phyloP scores from a whole-genome alignment of 2,888 invertebrate genomes.

The Diarsia mendica region DNA sequence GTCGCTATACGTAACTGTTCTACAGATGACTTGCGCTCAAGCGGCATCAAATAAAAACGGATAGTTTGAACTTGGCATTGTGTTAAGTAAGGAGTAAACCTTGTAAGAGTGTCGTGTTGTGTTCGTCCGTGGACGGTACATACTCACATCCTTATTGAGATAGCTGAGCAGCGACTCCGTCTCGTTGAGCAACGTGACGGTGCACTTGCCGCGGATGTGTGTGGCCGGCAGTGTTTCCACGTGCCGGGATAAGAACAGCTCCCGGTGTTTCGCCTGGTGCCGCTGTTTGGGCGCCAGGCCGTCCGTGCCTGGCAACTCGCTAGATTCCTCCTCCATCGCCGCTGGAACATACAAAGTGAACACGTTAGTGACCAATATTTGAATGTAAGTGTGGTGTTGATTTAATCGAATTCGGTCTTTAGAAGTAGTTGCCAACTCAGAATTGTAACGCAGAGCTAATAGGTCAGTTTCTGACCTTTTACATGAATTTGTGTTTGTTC shows the following conservation, averaged over 20 bases:
- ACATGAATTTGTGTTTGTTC: slow-evolving; percentile 16
- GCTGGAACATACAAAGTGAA: slow-evolving; percentile 82
- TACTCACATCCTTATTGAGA: slow-evolving; percentile 97
- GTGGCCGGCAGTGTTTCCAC: slow-evolving; percentile 99
- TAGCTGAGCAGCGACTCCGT: slow-evolving; percentile 99
- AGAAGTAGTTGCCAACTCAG: slow-evolving; percentile 45
- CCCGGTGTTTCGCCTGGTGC: slow-evolving; percentile 99
- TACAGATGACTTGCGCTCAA: too few relatives aligned
- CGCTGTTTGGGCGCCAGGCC: slow-evolving; percentile 95
- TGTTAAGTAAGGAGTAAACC: slow-evolving; percentile 12
- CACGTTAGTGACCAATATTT: slow-evolving; percentile 26
- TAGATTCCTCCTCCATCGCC: slow-evolving; percentile 93
- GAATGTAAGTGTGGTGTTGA: slow-evolving; percentile 15
- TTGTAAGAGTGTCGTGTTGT: slow-evolving; percentile 30
- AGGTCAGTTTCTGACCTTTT: slow-evolving; percentile 53
- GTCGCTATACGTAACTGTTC: too few relatives aligned
- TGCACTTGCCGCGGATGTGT: slow-evolving; percentile 99
- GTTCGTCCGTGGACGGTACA: slow-evolving; percentile 80
- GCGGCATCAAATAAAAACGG: too few relatives aligned
- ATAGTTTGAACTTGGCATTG: too few relatives aligned
- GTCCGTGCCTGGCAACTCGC: slow-evolving; percentile 91
- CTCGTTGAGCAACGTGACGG: slow-evolving; percentile 99
- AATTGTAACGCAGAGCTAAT: slow-evolving; percentile 39
- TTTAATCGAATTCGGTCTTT: slow-evolving; percentile 24
- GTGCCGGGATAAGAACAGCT: slow-evolving; percentile 99